phyloP scores from a whole-genome alignment of 2,888 invertebrate genomes.

The Muscina levida region DNA sequence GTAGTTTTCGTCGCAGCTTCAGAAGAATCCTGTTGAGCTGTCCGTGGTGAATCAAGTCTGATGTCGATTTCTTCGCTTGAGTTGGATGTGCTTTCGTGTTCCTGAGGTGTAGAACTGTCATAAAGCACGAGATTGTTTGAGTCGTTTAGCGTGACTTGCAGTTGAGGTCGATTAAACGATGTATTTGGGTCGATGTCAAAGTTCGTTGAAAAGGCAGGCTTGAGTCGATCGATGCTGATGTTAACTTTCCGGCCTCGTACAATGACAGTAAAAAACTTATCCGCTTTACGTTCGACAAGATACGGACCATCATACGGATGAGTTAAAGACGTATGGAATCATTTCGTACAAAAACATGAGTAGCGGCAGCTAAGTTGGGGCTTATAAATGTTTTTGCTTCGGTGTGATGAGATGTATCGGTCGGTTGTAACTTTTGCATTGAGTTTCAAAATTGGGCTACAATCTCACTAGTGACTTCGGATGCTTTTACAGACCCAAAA shows the following conservation, averaged over 20 bases:
- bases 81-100: neutral
- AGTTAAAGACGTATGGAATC: slow-evolving; percentile 6
- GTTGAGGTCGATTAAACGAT: neutral
- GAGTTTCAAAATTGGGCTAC: slow-evolving; percentile 2
- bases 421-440: slow-evolving; percentile 26
- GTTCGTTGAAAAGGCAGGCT: neutral
- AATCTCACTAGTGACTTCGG: neutral
- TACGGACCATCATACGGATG: slow-evolving; percentile 5
- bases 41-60: neutral
- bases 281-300: neutral
- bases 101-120: neutral
- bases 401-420: slow-evolving; percentile 31
- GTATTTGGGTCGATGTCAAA: neutral
- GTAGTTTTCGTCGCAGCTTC: slow-evolving; percentile 1
- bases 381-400: slow-evolving; percentile 6
- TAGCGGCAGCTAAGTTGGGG: neutral
- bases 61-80: neutral
- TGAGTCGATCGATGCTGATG: slow-evolving; percentile 19
- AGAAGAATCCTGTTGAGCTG: neutral
- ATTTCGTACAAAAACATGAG: slow-evolving; percentile 24
- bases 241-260: slow-evolving; percentile 4
- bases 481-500: neutral
- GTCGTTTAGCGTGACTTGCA: neutral
- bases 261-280: neutral
- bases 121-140: neutral